Evolutionary conservation across 2,888 invertebrate genomes (phyloP).

Genomic region (Torymus auratus): DNA sequence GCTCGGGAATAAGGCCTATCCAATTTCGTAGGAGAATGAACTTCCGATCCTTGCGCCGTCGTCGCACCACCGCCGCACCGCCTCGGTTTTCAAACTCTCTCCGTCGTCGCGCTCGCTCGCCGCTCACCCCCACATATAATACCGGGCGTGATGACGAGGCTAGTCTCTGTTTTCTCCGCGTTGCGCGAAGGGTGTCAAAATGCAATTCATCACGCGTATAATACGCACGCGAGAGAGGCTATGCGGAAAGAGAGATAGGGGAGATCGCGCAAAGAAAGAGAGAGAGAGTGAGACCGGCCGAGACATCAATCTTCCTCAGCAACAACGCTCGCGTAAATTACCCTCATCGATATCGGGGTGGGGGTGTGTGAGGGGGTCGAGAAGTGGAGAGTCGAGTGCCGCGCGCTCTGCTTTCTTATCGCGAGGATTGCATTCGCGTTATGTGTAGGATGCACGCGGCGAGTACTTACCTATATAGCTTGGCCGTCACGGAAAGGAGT

Average conservation of each 20-base stretch:
- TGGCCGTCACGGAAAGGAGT: too few relatives aligned
- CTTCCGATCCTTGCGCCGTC: conserved; percentile 23
- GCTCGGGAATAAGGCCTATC: conserved; percentile 6
- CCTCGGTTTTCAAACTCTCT: not conserved
- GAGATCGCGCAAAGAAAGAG: conserved; percentile 46
- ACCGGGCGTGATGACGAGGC: conserved; percentile 35
- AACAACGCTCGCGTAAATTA: conserved; percentile 75
- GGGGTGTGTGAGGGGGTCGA: conserved; percentile 61
- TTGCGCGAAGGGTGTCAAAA: conserved; percentile 66
- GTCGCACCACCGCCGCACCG: not conserved
- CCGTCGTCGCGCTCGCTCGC: not conserved
- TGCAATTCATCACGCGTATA: conserved; percentile 69
- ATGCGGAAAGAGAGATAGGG: conserved; percentile 55
- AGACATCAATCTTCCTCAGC: conserved; percentile 75
- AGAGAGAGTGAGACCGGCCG: conserved; percentile 59
- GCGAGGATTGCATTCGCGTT: conserved; percentile 28
- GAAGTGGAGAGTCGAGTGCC: conserved; percentile 59
- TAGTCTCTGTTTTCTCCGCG: conserved; percentile 51
- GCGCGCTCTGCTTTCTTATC: conserved; percentile 62
- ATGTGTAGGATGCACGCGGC: too few relatives aligned
- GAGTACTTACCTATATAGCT: too few relatives aligned
- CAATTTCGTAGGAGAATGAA: conserved; percentile 34
- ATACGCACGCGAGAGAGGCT: conserved; percentile 39
- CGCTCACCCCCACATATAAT: not conserved
- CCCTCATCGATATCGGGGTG: conserved; percentile 75